Base-by-base conservation (phyloP, 2,797 vertebrate genomes). In the Perodicticus potto region DNA sequence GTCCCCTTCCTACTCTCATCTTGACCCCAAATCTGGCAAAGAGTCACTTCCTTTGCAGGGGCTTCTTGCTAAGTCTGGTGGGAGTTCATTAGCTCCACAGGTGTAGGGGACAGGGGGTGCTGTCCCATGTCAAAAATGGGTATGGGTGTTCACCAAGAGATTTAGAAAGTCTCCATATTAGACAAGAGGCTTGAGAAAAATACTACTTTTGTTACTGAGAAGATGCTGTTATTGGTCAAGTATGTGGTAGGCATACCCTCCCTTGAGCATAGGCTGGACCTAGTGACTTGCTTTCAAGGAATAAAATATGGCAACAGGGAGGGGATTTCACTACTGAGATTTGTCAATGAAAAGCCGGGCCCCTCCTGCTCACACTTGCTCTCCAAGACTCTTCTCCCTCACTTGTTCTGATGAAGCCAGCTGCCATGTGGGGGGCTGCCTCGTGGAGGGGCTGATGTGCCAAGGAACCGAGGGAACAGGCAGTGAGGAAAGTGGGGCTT, bases 171-270 rank as follows among this genome's bases (percentile, higher is more conserved):
- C 82, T 84, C 95, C 95, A 27, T 55, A 14, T 69, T 65, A 87
- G 95, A 94, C n/a, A 72, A 49, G 74, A 27, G 17, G 63, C 69
- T 76, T 93, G 49, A 16, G 34, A 74, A 89, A 89, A 92, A 86
- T 76, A n/a, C 34, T 78, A 76, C 69, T 93, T 96, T 72, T 87
- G 84, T 93, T 67, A 83, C 59, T 65, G 91, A 95, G 89, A 93
- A 59, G 91, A 83, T 22, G 34, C 83, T 91, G n/a, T 57, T 87
- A 93, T 40, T 43, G 91, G 70, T 88, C 37, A 14, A 70, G 78
- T 80, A 22, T 67, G 74, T n/a, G 74, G 89, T 84, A 57, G 91
- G 65, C 89, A 67, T 14, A 76, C 78, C 87, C 37, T 73, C 49
- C n/a, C 61, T 74, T 4, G 49, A n/a, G 29, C 12, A 80, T 85